These are phyloP conservation scores for Drosophila auraria DNA, from an alignment of 1,140 invertebrate species.

Conservation along the genomic window DNA sequence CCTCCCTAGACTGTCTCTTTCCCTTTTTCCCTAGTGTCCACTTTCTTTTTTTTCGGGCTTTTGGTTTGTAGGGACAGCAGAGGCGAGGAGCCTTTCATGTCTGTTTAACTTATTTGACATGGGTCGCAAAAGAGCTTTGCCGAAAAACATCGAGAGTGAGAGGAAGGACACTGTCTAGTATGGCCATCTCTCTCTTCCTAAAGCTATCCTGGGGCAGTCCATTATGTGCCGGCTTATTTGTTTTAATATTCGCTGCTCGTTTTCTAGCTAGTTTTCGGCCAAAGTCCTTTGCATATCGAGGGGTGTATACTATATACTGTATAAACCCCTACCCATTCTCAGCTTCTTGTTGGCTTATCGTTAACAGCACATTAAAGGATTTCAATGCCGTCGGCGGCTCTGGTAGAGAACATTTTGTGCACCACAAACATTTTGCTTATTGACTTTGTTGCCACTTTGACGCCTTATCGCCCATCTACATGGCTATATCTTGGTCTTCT, in stretches of 20 bases:
- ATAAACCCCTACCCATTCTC: constrained; percentile 7
- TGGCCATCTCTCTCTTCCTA: constrained; percentile 3
- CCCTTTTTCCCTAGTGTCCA: constrained; percentile 38
- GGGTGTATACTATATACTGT: constrained; percentile 13
- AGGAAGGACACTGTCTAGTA: constrained; percentile 11
- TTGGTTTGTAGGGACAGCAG: constrained; percentile 41
- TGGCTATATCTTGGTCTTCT: constrained; percentile 33
- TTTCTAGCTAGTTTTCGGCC: constrained; percentile 68
- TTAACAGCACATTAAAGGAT: constrained; percentile 82
- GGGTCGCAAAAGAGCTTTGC: constrained; percentile 51
- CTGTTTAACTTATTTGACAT: constrained; percentile 76
- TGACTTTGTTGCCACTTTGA: constrained; percentile 66
- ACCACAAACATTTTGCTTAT: constrained; percentile 54
- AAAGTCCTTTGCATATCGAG: constrained; percentile 70
- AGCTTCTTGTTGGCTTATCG: constrained; percentile 58
- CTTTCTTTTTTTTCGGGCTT: constrained; percentile 41
- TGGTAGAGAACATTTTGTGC: constrained; percentile 48
- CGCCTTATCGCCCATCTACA: constrained; percentile 71
- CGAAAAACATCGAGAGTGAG: constrained; percentile 8
- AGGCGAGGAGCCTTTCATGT: constrained; percentile 49
- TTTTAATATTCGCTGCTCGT: constrained; percentile 80
- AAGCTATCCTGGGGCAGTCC: constrained; percentile 56
- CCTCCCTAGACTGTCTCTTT: constrained; percentile 5
- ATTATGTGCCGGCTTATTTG: constrained; percentile 76
- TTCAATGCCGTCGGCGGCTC: constrained; percentile 65